Evolutionary conservation across 2,797 vertebrate species (phyloP).

Genomic region (Aldrovandia affinis): DNA sequence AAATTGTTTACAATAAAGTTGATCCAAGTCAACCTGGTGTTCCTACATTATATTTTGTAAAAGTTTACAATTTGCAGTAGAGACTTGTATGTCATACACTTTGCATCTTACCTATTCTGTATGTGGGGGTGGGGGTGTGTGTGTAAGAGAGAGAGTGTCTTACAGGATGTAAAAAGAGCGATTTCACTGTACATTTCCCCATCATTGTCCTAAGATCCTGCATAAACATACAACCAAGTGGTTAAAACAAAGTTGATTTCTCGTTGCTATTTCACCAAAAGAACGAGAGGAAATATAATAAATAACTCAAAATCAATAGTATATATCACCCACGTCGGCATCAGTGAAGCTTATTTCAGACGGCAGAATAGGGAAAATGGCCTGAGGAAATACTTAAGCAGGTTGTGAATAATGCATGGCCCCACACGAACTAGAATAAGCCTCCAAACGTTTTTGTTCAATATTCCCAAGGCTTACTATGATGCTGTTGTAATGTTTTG

Average conservation of each 20-base stretch:
- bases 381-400: slow-evolving; percentile 2
- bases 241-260: not conserved
- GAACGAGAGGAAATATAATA: not conserved
- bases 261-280: not conserved
- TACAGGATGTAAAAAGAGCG: too few relatives aligned
- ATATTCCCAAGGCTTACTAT: not conserved
- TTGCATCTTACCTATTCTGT: too few relatives aligned
- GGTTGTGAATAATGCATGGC: slow-evolving; percentile 20
- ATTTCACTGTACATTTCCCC: too few relatives aligned
- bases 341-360: slow-evolving; percentile 17
- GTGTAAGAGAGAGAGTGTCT: too few relatives aligned
- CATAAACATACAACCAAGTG: too few relatives aligned
- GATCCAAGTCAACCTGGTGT: too few relatives aligned
- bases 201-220: too few relatives aligned
- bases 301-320: not conserved
- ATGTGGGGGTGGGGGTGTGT: too few relatives aligned
- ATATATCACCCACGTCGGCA: slow-evolving; percentile 4
- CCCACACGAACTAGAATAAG: slow-evolving; percentile 3
- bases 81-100: too few relatives aligned
- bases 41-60: too few relatives aligned
- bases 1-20: too few relatives aligned
- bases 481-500: not conserved
- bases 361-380: slow-evolving; percentile 7
- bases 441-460: slow-evolving; percentile 4
- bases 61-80: too few relatives aligned